These are phyloP conservation scores for Todiramphus chloris DNA, from an alignment of 2,113 vertebrate species.

Conservation along the genomic window DNA sequence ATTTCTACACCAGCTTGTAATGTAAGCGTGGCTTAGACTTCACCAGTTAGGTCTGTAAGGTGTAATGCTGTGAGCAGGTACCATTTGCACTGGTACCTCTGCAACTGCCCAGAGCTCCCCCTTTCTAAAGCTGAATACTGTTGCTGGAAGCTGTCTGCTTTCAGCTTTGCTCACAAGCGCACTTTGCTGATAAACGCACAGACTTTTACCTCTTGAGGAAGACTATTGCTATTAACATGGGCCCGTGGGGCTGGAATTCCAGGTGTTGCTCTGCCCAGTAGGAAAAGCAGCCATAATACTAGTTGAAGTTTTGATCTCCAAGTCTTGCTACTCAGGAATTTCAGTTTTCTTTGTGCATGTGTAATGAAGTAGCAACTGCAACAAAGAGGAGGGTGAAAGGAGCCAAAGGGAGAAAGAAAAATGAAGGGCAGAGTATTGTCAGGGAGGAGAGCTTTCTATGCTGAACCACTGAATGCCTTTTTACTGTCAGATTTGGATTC, in stretches of 20 bases:
- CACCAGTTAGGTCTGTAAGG: background rate
- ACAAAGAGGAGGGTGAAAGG: background rate
- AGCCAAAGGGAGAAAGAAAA: background rate
- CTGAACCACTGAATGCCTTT: background rate
- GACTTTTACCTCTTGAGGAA: background rate
- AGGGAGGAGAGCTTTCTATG: background rate
- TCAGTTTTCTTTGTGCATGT: background rate
- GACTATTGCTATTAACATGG: background rate
- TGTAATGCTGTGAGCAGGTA: background rate
- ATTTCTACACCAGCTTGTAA: background rate
- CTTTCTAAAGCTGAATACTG: background rate
- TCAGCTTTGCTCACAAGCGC: background rate
- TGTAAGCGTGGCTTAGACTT: background rate
- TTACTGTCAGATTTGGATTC: background rate
- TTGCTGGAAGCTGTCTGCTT: background rate
- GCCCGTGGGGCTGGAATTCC: background rate
- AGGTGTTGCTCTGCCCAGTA: background rate
- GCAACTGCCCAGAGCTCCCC: background rate
- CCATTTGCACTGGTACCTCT: background rate
- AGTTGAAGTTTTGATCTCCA: background rate
- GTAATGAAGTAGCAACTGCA: background rate
- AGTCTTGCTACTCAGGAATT: background rate
- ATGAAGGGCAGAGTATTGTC: background rate
- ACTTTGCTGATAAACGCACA: slow-evolving; percentile 5
- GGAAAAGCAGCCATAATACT: background rate